phyloP scores from a whole-genome alignment of 2,888 invertebrate genomes.

The Coelopa pilipes region DNA sequence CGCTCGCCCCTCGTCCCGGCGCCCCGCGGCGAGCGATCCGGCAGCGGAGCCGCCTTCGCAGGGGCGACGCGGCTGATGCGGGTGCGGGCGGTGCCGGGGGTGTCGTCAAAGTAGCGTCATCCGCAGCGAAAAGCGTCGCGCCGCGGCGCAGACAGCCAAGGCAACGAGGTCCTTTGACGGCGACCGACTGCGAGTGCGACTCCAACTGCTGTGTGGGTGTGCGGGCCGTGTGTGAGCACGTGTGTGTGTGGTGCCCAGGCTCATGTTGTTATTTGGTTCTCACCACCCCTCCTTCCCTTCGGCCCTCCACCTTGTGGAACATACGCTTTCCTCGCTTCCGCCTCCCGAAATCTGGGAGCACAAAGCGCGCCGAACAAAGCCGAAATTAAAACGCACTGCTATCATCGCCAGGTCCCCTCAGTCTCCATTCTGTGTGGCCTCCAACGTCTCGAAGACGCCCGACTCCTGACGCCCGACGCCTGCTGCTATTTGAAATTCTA shows the following conservation, averaged over 20 bases:
- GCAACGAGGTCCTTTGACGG: neutral
- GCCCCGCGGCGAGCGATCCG: neutral
- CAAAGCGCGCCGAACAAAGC: neutral
- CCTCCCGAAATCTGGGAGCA: neutral
- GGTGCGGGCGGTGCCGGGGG: slow-evolving; percentile 2
- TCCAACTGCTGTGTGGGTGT: neutral
- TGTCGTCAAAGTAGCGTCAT: slow-evolving; percentile 8
- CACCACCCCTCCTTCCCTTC: neutral
- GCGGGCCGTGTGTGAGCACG: too few relatives aligned
- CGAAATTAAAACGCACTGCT: slow-evolving; percentile 18
- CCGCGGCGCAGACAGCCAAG: neutral
- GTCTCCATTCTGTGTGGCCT: too few relatives aligned
- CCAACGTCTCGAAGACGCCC: too few relatives aligned
- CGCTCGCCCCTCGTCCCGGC: neutral
- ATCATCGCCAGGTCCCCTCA: too few relatives aligned
- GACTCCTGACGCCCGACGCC: neutral
- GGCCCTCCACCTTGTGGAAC: neutral
- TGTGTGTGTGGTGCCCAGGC: neutral
- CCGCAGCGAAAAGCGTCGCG: neutral
- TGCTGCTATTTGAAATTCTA: slow-evolving; percentile 13
- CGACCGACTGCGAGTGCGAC: too few relatives aligned
- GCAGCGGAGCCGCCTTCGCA: neutral
- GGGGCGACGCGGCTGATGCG: too few relatives aligned
- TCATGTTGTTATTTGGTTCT: neutral
- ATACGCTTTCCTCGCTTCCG: neutral